These are phyloP conservation scores for Perca schrenkii DNA, from an alignment of 2,113 vertebrate genomes.

Conservation along the genomic window DNA sequence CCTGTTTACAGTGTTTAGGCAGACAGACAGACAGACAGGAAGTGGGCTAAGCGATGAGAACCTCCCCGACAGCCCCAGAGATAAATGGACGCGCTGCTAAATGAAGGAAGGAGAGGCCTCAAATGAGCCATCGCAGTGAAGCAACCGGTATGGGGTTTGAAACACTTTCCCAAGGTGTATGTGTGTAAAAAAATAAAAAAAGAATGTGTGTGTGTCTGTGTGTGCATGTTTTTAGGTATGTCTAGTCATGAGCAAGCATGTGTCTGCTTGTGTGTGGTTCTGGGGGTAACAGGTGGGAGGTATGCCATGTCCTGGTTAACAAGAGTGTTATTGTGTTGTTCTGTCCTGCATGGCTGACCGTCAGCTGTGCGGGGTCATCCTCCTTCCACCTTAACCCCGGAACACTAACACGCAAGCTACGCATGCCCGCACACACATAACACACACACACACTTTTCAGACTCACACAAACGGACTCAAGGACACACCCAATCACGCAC, in stretches of 20 bases:
- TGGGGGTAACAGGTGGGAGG: slow-evolving; percentile 81
- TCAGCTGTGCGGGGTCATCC: slow-evolving; percentile 80
- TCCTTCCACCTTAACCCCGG: slow-evolving; percentile 73
- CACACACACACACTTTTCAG: slow-evolving; percentile 62
- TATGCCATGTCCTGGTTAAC: slow-evolving; percentile 79
- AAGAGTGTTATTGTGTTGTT: slow-evolving; percentile 82
- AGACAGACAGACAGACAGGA: slow-evolving; percentile 72
- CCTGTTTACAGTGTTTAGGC: slow-evolving; percentile 66
- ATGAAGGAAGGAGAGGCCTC: slow-evolving; percentile 74
- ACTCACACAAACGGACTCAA: slow-evolving; percentile 52
- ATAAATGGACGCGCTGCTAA: slow-evolving; percentile 76
- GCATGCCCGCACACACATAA: slow-evolving; percentile 79
- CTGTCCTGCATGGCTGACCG: slow-evolving; percentile 83
- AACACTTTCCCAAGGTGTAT: slow-evolving; percentile 58
- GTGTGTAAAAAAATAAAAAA: slow-evolving; percentile 31
- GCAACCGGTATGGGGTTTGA: slow-evolving; percentile 43
- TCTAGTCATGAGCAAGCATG: slow-evolving; percentile 70
- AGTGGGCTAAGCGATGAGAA: slow-evolving; percentile 68
- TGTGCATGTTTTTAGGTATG: slow-evolving; percentile 25
- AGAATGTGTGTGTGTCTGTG: background rate
- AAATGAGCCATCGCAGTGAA: slow-evolving; percentile 75
- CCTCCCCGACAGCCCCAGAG: slow-evolving; percentile 65
- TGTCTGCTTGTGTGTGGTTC: slow-evolving; percentile 75
- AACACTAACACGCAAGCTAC: slow-evolving; percentile 72
- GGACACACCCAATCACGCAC: slow-evolving; percentile 71